These are phyloP conservation scores for Pelodiscus sinensis DNA, from an alignment of 2,113 vertebrate genomes.

Conservation along the genomic window DNA sequence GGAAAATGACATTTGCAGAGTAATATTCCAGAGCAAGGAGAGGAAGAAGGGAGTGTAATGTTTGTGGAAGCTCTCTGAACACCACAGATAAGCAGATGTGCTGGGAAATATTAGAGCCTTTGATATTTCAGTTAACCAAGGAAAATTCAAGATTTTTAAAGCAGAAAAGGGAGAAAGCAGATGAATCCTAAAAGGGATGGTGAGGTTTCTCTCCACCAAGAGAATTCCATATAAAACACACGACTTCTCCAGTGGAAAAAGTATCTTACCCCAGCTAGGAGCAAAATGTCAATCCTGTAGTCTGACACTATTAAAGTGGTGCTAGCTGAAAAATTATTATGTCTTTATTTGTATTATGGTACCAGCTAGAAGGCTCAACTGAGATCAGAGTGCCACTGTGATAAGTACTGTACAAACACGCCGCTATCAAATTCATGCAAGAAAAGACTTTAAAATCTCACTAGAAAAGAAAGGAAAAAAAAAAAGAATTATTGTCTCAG, in stretches of 20 bases:
- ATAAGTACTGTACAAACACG: neutral
- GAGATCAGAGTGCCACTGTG: neutral
- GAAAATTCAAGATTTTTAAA: neutral
- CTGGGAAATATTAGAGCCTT: neutral
- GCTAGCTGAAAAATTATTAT: neutral
- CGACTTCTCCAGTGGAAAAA: neutral
- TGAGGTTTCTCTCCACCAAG: accelerated
- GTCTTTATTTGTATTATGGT: neutral
- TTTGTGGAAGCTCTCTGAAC: conserved; percentile 12
- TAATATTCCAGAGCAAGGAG: neutral
- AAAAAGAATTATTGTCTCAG: neutral
- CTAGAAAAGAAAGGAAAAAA: neutral
- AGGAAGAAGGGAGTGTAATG: neutral
- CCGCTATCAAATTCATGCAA: neutral
- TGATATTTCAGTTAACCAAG: neutral
- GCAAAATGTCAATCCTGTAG: neutral
- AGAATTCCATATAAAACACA: neutral
- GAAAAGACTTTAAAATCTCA: too few species aligned
- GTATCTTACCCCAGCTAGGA: neutral
- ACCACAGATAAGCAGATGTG: neutral
- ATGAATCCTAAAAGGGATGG: neutral
- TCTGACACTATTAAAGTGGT: neutral
- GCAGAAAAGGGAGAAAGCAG: neutral
- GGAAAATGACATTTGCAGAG: neutral
- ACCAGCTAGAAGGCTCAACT: neutral